These are phyloP conservation scores for Ciconia nigra DNA, from an alignment of 2,797 vertebrate genomes.

Conservation along the genomic window DNA sequence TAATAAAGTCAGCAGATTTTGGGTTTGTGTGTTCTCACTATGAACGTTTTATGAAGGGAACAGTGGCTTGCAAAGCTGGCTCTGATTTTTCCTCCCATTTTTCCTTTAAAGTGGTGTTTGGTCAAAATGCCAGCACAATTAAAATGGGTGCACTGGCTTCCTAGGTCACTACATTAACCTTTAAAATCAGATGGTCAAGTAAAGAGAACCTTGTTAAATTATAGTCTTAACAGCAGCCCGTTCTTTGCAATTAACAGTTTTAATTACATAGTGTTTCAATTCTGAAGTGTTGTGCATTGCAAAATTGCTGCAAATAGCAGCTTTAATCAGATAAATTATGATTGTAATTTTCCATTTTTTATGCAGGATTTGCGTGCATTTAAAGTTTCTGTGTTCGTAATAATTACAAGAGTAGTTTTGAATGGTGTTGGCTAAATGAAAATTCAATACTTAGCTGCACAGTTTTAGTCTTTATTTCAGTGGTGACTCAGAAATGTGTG, in stretches of 20 bases:
- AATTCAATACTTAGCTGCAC: not conserved
- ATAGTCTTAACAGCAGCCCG: conserved; percentile 58
- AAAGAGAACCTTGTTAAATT: conserved; percentile 64
- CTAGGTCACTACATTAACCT: conserved; percentile 63
- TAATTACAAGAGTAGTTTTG: not conserved
- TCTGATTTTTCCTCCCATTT: conserved; percentile 3
- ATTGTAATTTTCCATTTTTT: conserved; percentile 59
- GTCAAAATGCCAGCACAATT: conserved; percentile 7
- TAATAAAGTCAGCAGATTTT: conserved; percentile 67
- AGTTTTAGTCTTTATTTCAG: conserved; percentile 27
- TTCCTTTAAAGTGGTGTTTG: conserved; percentile 1
- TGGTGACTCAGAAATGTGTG: not conserved
- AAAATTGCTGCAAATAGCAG: conserved; percentile 69
- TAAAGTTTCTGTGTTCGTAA: not conserved
- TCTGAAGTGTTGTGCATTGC: conserved; percentile 51
- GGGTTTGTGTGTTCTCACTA: not conserved
- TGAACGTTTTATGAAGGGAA: not conserved
- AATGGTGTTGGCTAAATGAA: conserved; percentile 8
- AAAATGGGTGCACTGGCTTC: not conserved
- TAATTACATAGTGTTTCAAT: conserved; percentile 71
- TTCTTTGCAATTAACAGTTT: conserved; percentile 75
- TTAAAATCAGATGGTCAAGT: conserved; percentile 55
- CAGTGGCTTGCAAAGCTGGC: not conserved
- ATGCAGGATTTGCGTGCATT: conserved; percentile 32
- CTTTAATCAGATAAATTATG: conserved; percentile 64